phyloP scores from a whole-genome alignment of 2,888 invertebrate species.

The Hydriomena furcata region DNA sequence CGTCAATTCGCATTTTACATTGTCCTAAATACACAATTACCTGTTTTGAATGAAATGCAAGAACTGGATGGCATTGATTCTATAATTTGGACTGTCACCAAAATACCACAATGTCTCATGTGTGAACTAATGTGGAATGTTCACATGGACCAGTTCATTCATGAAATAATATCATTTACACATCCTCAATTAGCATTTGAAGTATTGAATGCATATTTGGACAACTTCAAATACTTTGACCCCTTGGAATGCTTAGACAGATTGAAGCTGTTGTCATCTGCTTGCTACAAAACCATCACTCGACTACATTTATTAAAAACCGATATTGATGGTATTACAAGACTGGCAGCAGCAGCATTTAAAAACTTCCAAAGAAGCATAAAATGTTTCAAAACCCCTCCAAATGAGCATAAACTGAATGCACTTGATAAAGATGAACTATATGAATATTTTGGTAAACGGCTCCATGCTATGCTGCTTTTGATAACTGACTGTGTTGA shows the following conservation, averaged over 20 bases:
- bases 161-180: constrained; percentile 60
- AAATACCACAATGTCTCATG: constrained; percentile 63
- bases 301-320: constrained; percentile 58
- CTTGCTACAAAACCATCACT: constrained; percentile 59
- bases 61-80: constrained; percentile 60
- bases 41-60: constrained; percentile 55
- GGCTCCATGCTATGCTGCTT: constrained; percentile 50
- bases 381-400: constrained; percentile 61
- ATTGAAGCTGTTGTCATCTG: constrained; percentile 50
- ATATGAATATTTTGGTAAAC: constrained; percentile 60
- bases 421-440: constrained; percentile 52
- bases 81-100: constrained; percentile 66
- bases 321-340: constrained; percentile 36
- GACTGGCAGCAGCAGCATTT: constrained; percentile 41
- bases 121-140: constrained; percentile 70
- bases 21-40: constrained; percentile 63
- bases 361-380: constrained; percentile 57
- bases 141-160: constrained; percentile 59
- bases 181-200: constrained; percentile 62
- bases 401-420: constrained; percentile 56
- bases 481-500: constrained; percentile 51
- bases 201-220: constrained; percentile 57
- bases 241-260: constrained; percentile 58
- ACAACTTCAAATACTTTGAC: constrained; percentile 61
- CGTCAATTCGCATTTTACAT: constrained; percentile 66